Evolutionary conservation across 2,113 vertebrate genomes (phyloP), one percentile per base, ranked within the genome.

Genomic region (Lutjanus erythropterus): DNA sequence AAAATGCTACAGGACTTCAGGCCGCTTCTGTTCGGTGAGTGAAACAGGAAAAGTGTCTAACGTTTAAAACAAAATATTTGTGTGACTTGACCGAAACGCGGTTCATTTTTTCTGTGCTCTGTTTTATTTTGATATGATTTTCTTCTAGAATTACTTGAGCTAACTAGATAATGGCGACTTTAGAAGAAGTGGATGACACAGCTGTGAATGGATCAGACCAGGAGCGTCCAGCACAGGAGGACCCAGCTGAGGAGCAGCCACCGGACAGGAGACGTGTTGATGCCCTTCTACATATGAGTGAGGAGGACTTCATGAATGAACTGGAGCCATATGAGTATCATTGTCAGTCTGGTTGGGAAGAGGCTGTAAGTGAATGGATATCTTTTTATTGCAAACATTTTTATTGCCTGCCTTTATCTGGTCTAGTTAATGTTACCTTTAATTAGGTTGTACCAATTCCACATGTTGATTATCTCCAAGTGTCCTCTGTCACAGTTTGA

Each of bases 341-440:
- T 1, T 85, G 86, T 23, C 89, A 91, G 65, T 89, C 91, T 16
- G 95, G 94, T 35, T 95, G 94, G 96, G 96, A 97, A 56, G 95
- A 96, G 69, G 95, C 95, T 21, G 97, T 98, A 76, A 96, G 97
- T 94, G 21, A 71, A 56, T 39, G 2, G 21, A n/a, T 41, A 44
- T 31, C 15, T 39, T 67, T 5, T 71, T 59, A 15, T 37, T 56
- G 29, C 19, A 39, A 53, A 39, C 9, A 9, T 35, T 44, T 25
- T 52, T 23, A 31, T 2, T n/a, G 4, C 23, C 25, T 62, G 12
- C 5, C 1, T 61, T 47, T n/a, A 50, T 70, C 18, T 23, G 29
- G 39, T 67, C 9, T 3, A 46, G 46, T 29, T 33, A 8, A 71
- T 41, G 46, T 29, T 42, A 52, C 42, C 12, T 68, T 65, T 42